phyloP scores from a whole-genome alignment of 1,140 invertebrate species.

The Caenorhabditis latens region DNA sequence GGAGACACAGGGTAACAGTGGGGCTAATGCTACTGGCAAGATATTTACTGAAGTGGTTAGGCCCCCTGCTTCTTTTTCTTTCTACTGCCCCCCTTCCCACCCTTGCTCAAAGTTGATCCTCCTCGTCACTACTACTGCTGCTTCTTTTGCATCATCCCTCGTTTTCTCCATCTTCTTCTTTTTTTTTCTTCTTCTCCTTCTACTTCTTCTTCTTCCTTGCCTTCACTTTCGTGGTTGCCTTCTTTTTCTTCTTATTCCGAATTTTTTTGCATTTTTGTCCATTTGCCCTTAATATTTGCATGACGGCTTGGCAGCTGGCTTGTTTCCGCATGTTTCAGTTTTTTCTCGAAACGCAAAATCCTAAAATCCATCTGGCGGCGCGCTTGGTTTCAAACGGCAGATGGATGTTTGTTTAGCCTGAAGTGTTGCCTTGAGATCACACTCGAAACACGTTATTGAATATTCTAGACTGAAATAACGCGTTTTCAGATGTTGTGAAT shows the following conservation, averaged over 20 bases:
- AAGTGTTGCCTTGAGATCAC: too few species aligned
- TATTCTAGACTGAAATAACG: too few species aligned
- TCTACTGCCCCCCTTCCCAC: conserved; percentile 14
- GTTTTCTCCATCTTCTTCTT: conserved; percentile 48
- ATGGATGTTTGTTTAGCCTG: too few species aligned
- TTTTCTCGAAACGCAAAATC: too few species aligned
- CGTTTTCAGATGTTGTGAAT: too few species aligned
- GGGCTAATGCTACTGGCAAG: conserved; percentile 53
- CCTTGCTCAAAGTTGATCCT: conserved; percentile 54
- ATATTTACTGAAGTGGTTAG: conserved; percentile 56
- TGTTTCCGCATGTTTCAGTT: too few species aligned
- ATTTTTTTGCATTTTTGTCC: neutral
- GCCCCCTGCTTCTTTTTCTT: conserved; percentile 42
- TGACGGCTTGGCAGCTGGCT: too few species aligned
- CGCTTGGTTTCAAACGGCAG: too few species aligned
- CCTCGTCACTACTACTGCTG: conserved; percentile 52
- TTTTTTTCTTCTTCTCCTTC: neutral
- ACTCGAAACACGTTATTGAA: too few species aligned
- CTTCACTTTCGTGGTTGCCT: neutral
- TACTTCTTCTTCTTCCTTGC: neutral
- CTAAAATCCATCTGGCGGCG: too few species aligned
- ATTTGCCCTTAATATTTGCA: neutral
- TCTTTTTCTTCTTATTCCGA: conserved; percentile 11
- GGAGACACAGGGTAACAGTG: conserved; percentile 46
- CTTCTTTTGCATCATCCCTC: conserved; percentile 54